Conservation (phyloP, 2,797 vertebrate species). For the Neolamprologus multifasciatus region DNA sequence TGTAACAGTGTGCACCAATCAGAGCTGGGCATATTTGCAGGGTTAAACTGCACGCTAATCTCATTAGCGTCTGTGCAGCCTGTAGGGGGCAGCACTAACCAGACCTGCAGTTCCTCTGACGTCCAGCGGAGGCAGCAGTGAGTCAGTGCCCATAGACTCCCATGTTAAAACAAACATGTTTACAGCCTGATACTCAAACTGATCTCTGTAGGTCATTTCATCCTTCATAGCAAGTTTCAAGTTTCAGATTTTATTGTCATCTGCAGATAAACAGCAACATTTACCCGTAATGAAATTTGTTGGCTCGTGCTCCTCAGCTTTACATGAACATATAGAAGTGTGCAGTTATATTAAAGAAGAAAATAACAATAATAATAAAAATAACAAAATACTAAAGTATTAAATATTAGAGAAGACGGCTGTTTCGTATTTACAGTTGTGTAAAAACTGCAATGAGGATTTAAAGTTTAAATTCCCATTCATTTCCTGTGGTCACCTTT, state of each 20-base stretch:
- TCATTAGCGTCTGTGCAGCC: not conserved
- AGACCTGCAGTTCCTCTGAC: not conserved
- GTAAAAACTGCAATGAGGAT: not conserved
- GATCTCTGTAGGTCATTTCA: not conserved
- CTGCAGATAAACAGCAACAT: not conserved
- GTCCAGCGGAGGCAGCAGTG: not conserved
- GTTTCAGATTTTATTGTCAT: not conserved
- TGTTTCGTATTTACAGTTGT: not conserved
- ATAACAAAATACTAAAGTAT: not conserved
- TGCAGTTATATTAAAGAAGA: not conserved
- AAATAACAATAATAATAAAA: not conserved
- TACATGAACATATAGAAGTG: not conserved
- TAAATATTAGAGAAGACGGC: not conserved
- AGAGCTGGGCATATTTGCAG: not conserved
- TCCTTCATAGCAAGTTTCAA: not conserved
- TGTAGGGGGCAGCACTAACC: not conserved
- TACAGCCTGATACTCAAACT: not conserved
- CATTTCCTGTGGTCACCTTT: not conserved
- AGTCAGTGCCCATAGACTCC: not conserved
- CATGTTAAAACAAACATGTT: not conserved
- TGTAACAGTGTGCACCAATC: not conserved
- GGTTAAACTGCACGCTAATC: not conserved
- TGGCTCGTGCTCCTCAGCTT: not conserved
- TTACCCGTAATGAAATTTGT: rapidly evolving
- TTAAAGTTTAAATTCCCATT: not conserved